Percentiles rank a stretch among this genome's conserved stretches.
Evolutionary conservation across 2,888 invertebrate species (phyloP).

Genomic region (Pycnomerus fuliginosus): DNA sequence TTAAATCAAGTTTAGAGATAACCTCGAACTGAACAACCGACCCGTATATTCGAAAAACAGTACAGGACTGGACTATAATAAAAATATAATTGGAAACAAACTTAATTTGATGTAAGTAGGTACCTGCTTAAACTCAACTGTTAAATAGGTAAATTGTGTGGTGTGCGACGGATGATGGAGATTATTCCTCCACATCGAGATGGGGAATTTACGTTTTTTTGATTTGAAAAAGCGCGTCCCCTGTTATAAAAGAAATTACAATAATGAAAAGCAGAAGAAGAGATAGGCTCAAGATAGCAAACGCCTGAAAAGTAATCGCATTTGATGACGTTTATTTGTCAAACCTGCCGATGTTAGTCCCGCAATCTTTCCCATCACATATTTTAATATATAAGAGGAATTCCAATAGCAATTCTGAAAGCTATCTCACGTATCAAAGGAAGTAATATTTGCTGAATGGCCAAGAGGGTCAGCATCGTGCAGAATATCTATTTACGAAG

Average conservation of each 20-base stretch:
- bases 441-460: conserved; percentile 53
- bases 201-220: too few species aligned
- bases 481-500: conserved; percentile 50
- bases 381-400: conserved; percentile 41
- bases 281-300: conserved; percentile 23
- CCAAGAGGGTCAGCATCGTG: conserved; percentile 41
- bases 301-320: conserved; percentile 30
- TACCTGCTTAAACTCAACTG: too few species aligned
- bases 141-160: too few species aligned
- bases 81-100: too few species aligned
- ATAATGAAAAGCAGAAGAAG: conserved; percentile 32
- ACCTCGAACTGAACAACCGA: too few species aligned
- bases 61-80: too few species aligned
- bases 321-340: conserved; percentile 36
- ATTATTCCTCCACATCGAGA: too few species aligned
- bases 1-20: too few species aligned
- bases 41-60: too few species aligned
- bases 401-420: conserved; percentile 45
- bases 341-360: conserved; percentile 16
- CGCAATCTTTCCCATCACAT: conserved; percentile 29
- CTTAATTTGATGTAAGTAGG: too few species aligned
- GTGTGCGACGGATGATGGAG: too few species aligned
- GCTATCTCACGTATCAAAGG: conserved; percentile 53
- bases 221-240: too few species aligned
- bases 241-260: conserved; percentile 31